Percentiles rank a stretch among this genome's conserved stretches.
These are phyloP conservation scores for Molossus molossus DNA, from an alignment of 2,797 vertebrate species.

Conservation along the genomic window DNA sequence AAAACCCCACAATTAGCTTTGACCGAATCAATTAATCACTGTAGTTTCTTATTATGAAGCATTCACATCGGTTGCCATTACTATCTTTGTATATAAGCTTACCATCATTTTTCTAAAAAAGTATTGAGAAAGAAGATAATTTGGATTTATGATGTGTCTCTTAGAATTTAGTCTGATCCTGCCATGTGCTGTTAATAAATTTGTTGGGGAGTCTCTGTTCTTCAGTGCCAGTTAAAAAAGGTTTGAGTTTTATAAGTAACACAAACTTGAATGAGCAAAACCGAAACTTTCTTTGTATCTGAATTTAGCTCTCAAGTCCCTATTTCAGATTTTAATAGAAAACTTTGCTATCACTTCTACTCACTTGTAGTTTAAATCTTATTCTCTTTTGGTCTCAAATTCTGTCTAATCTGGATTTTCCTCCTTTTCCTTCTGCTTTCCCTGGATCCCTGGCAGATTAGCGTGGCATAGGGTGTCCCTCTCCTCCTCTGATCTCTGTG, in stretches of 20 bases:
- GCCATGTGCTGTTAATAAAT: not conserved
- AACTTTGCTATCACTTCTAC: not conserved
- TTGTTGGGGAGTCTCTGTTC: slow-evolving; percentile 42
- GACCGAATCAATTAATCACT: slow-evolving; percentile 31
- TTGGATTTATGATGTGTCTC: slow-evolving; percentile 68
- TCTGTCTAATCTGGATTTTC: not conserved
- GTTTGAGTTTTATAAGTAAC: slow-evolving; percentile 8
- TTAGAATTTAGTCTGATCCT: slow-evolving; percentile 44
- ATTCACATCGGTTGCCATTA: not conserved
- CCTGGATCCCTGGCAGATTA: not conserved
- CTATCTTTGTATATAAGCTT: slow-evolving; percentile 32
- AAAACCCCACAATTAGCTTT: not conserved
- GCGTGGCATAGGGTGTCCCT: not conserved
- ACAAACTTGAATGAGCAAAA: not conserved
- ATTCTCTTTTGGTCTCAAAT: slow-evolving; percentile 14
- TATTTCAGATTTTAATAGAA: slow-evolving; percentile 41
- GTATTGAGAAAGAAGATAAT: slow-evolving; percentile 57
- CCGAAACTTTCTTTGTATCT: slow-evolving; percentile 13
- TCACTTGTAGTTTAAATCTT: slow-evolving; percentile 41
- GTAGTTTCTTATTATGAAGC: slow-evolving; percentile 39
- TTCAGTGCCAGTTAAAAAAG: slow-evolving; percentile 32
- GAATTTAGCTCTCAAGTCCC: not conserved
- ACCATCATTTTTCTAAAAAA: not conserved
- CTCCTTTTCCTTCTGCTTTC: not conserved
- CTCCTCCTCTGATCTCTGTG: not conserved